phyloP scores from a whole-genome alignment of 2,888 invertebrate genomes.

The Eucera pruinosa region DNA sequence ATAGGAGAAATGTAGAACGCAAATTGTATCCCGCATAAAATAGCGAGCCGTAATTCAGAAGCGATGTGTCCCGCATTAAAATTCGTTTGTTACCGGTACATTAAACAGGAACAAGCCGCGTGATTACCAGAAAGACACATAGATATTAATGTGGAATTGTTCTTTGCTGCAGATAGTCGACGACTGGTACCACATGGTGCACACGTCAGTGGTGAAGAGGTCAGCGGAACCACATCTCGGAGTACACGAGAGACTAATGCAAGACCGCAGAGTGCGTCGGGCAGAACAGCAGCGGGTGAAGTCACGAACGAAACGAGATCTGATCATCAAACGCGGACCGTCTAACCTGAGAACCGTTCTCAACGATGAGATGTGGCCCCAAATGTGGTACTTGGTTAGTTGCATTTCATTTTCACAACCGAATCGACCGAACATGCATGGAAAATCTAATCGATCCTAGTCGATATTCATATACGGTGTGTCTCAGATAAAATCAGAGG shows the following conservation, averaged over 20 bases:
- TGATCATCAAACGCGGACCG: slow-evolving; percentile 83
- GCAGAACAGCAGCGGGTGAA: slow-evolving; percentile 93
- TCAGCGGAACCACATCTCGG: slow-evolving; percentile 89
- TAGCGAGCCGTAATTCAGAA: not conserved
- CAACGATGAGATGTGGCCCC: slow-evolving; percentile 96
- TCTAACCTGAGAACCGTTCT: slow-evolving; percentile 83
- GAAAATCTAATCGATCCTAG: not conserved
- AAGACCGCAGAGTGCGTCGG: slow-evolving; percentile 92
- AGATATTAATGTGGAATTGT: slow-evolving; percentile 36
- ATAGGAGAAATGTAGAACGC: not conserved
- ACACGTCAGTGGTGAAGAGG: slow-evolving; percentile 91
- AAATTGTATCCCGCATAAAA: slow-evolving; percentile 2
- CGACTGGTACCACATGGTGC: slow-evolving; percentile 94
- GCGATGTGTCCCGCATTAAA: not conserved
- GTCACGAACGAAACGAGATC: slow-evolving; percentile 92
- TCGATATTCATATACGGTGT: too few species aligned
- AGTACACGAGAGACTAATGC: slow-evolving; percentile 89
- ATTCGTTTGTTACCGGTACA: not conserved
- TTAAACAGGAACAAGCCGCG: not conserved
- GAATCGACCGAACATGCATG: not conserved
- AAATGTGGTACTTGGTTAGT: slow-evolving; percentile 99
- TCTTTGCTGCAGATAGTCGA: slow-evolving; percentile 91
- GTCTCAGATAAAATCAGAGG: too few species aligned
- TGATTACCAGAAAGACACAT: slow-evolving; percentile 8
- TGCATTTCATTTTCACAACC: not conserved